A percentile compares a stretch with the other conserved stretches of the same genome.
These are phyloP conservation scores for Phenacoccus solenopsis DNA, from an alignment of 1,140 invertebrate species.

Conservation along the genomic window DNA sequence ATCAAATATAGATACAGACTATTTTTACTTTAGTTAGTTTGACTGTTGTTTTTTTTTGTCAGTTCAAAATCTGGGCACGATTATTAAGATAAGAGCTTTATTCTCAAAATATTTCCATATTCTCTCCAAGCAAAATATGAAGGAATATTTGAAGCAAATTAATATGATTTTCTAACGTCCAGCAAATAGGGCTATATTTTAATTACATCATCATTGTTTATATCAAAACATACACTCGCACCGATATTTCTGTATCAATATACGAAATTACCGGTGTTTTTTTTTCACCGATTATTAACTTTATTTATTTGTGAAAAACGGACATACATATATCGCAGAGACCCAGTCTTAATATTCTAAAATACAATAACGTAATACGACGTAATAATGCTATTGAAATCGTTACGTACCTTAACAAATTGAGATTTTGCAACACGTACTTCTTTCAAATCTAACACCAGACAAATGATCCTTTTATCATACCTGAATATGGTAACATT, in stretches of 20 bases:
- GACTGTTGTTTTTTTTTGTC: no score
- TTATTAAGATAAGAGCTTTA: no score
- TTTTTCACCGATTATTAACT: background rate
- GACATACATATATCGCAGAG: background rate
- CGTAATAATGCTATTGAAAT: slow-evolving; percentile 9
- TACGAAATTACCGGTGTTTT: background rate
- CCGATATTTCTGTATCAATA: background rate
- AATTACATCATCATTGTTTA: background rate
- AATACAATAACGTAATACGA: slow-evolving; percentile 2
- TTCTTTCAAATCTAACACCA: background rate
- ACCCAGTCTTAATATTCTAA: background rate
- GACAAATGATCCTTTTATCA: background rate
- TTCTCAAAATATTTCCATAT: no score
- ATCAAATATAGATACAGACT: no score
- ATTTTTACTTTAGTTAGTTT: no score
- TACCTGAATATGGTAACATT: background rate
- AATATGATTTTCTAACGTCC: no score
- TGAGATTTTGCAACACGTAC: slow-evolving; percentile 8
- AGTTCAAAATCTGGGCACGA: no score
- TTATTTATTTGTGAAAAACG: background rate
- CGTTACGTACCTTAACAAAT: slow-evolving; percentile 13
- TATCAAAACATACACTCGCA: no score
- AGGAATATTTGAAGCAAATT: no score
- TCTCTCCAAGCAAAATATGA: no score
- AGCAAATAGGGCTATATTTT: background rate